phyloP scores from a whole-genome alignment of 1,140 invertebrate species.

The Plectrocnemia conspersa region DNA sequence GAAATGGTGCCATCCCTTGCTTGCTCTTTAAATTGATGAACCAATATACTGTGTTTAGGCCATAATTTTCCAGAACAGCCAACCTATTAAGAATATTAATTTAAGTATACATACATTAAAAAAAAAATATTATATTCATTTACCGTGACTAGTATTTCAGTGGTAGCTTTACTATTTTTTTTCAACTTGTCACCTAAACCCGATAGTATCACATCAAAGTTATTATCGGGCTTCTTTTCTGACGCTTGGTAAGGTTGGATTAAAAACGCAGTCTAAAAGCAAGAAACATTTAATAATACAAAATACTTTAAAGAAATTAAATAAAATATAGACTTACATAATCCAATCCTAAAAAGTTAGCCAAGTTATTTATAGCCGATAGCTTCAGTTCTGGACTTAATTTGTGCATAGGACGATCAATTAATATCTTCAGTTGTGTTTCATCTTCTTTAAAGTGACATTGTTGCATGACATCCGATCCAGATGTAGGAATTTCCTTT shows the following conservation, averaged over 20 bases:
- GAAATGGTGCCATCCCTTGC: constrained; percentile 60
- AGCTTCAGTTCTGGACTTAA: constrained; percentile 44
- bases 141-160: constrained; percentile 26
- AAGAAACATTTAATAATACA: not conserved
- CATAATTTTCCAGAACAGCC: constrained; percentile 63
- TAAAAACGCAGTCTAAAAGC: constrained; percentile 29
- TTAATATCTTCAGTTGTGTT: constrained; percentile 43
- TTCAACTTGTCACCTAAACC: constrained; percentile 22
- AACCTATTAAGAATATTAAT: constrained; percentile 50
- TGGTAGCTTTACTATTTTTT: constrained; percentile 21
- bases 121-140: constrained; percentile 9
- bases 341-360: constrained; percentile 49
- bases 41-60: constrained; percentile 53
- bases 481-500: constrained; percentile 43
- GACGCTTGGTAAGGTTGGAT: constrained; percentile 28
- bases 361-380: constrained; percentile 46
- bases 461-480: constrained; percentile 39
- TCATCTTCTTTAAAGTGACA: constrained; percentile 43
- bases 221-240: constrained; percentile 10
- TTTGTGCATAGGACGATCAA: constrained; percentile 43
- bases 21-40: constrained; percentile 58
- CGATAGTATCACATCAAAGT: constrained; percentile 21
- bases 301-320: too few relatives aligned
- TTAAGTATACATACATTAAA: not conserved
- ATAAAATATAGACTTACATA: constrained; percentile 40